These are phyloP conservation scores for Macrochelys suwanniensis DNA, from an alignment of 2,797 vertebrate species.

Conservation along the genomic window DNA sequence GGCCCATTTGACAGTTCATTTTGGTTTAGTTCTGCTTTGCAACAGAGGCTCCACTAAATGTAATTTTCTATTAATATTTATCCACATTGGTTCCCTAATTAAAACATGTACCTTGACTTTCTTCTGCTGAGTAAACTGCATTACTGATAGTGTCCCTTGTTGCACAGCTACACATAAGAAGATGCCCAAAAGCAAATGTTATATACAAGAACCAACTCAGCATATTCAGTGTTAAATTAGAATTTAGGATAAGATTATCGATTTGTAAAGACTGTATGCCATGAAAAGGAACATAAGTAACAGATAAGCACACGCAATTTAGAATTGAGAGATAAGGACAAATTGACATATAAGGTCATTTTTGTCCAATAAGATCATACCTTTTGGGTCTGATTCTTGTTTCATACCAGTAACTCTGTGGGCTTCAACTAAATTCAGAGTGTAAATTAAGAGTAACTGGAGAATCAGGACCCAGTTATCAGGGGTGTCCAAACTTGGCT, in stretches of 20 bases:
- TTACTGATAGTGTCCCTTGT: background rate
- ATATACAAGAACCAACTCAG: background rate
- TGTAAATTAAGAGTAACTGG: background rate
- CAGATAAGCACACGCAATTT: accelerated
- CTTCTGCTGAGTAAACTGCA: background rate
- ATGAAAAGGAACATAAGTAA: background rate
- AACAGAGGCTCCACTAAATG: background rate
- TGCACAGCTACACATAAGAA: background rate
- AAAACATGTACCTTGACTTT: background rate
- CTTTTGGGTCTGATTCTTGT: slow-evolving; percentile 1
- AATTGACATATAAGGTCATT: background rate
- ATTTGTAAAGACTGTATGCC: background rate
- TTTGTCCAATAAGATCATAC: background rate
- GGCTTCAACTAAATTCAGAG: background rate
- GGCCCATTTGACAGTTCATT: background rate
- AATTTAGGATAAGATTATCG: background rate
- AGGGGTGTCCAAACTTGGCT: background rate
- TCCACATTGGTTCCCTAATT: background rate
- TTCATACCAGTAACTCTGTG: background rate
- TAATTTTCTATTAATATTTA: slow-evolving; percentile 1
- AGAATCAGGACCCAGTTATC: background rate
- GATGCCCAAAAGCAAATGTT: accelerated
- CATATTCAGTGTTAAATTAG: background rate
- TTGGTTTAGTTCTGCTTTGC: background rate
- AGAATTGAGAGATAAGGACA: background rate